Evolutionary conservation across 2,797 vertebrate genomes (phyloP), one percentile per base, ranked within the genome.

Genomic region (Chromis chromis): DNA sequence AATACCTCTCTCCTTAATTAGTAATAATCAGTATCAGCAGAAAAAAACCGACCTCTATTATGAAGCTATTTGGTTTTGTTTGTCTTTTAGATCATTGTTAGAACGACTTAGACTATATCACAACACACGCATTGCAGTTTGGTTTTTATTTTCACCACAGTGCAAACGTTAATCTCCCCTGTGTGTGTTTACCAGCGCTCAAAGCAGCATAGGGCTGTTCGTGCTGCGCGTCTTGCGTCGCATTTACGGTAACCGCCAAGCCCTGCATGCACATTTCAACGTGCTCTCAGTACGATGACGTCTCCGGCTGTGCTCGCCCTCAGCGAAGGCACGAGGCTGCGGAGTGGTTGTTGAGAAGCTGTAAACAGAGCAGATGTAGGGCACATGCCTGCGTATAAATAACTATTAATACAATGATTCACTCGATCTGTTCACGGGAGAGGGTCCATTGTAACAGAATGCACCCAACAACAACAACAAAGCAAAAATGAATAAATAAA

Each of bases 291-390:
- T 0, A 6, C 0, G 21, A 0, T 89, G 91, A 92, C 88, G 93
- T 88, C 88, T 68, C 2, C 2, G 53, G 70, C 55, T 33, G 62
- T 16, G 21, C 49, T 53, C 28, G 58, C 21, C 46, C 57, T 69
- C 67, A 77, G 12, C 1, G 21, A 27, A 73, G 25, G 77, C 92
- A 93, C 92, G 89, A 62, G 90, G 91, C 87, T 0, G 17, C 49
- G 82, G 87, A 22, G 88, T 93, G 91, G 92, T 46, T 52, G 48
- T 11, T 19, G 28, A 31, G 19, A 1, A 25, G 57, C 83, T 42
- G 84, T 89, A 89, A 90, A 92, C 90, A 89, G 36, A 64, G 25
- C 57, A 79, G 65, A 91, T 85, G 73, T 91, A 80, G 89, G 73
- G 22, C 79, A 79, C 78, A 80, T 70, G 70, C 24, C 57, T 17